Conservation (phyloP, 2,888 invertebrate species). For the Sinelater perroti region DNA sequence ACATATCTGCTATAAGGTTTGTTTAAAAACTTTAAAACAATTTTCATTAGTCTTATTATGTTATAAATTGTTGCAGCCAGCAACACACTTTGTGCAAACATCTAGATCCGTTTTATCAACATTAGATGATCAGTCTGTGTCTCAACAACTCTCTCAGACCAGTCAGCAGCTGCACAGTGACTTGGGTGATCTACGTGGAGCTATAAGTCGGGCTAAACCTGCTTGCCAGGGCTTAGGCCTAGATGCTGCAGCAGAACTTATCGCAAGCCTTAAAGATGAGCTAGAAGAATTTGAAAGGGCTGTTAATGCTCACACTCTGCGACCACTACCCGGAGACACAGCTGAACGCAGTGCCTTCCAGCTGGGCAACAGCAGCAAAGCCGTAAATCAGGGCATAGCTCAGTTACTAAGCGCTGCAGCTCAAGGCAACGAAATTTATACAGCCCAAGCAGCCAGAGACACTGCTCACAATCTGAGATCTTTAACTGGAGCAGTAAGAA, state of each 20-base stretch:
- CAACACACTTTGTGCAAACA: constrained; percentile 77
- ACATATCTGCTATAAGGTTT: no score
- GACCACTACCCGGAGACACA: constrained; percentile 79
- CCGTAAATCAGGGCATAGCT: constrained; percentile 84
- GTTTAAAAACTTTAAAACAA: not conserved
- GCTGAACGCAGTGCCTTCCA: constrained; percentile 67
- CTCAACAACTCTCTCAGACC: constrained; percentile 76
- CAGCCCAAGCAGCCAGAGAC: constrained; percentile 82
- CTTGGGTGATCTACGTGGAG: constrained; percentile 56
- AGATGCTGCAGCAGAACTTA: constrained; percentile 85
- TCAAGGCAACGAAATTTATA: constrained; percentile 81
- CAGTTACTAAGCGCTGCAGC: constrained; percentile 87
- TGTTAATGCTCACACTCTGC: constrained; percentile 74
- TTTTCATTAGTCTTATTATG: not conserved
- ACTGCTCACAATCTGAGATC: constrained; percentile 76
- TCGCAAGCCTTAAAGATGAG: constrained; percentile 81
- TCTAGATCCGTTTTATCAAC: constrained; percentile 85
- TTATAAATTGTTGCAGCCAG: constrained; percentile 68
- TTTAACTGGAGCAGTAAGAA: constrained; percentile 77
- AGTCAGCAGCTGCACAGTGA: constrained; percentile 74
- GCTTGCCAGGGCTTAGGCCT: constrained; percentile 85
- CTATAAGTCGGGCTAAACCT: constrained; percentile 58
- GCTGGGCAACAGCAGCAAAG: constrained; percentile 72
- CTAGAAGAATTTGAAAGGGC: constrained; percentile 82
- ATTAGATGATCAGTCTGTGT: constrained; percentile 78